Evolutionary conservation across 2,797 vertebrate genomes (phyloP).

Genomic region (Pangasius mekongensis): DNA sequence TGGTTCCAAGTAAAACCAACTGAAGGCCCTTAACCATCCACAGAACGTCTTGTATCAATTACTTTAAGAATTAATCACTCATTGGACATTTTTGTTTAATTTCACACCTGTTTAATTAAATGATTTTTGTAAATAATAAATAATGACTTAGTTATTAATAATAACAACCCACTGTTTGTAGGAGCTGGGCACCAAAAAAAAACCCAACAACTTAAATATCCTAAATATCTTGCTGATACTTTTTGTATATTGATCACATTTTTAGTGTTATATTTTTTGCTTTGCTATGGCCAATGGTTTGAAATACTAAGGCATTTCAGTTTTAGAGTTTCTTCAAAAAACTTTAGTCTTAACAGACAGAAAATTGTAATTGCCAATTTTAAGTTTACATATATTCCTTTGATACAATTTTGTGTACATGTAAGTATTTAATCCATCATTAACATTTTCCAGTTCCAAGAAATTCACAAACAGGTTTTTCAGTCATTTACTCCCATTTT

Average conservation of each 20-base stretch:
- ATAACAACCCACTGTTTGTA: not conserved
- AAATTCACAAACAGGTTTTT: not conserved
- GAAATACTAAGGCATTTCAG: not conserved
- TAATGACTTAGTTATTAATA: not conserved
- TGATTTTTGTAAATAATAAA: not conserved
- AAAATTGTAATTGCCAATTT: not conserved
- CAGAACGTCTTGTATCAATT: not conserved
- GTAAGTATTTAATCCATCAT: not conserved
- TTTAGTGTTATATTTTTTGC: not conserved
- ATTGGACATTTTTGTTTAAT: not conserved
- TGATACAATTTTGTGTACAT: not conserved
- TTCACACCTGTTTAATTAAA: not conserved
- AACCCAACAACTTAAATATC: not conserved
- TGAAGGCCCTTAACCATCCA: not conserved
- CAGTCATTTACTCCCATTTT: constrained; percentile 35
- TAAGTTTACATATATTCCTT: not conserved
- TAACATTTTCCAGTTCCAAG: not conserved
- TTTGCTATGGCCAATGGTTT: not conserved
- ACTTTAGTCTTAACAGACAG: not conserved
- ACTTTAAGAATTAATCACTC: not conserved
- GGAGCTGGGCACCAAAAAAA: not conserved
- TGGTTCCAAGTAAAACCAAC: not conserved
- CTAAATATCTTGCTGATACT: not conserved
- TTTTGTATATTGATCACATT: not conserved
- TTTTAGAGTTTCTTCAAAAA: not conserved